Percentiles rank a stretch among this genome's conserved stretches.
phyloP scores from a whole-genome alignment of 2,113 vertebrate genomes.

The Chionodraco myersi region DNA sequence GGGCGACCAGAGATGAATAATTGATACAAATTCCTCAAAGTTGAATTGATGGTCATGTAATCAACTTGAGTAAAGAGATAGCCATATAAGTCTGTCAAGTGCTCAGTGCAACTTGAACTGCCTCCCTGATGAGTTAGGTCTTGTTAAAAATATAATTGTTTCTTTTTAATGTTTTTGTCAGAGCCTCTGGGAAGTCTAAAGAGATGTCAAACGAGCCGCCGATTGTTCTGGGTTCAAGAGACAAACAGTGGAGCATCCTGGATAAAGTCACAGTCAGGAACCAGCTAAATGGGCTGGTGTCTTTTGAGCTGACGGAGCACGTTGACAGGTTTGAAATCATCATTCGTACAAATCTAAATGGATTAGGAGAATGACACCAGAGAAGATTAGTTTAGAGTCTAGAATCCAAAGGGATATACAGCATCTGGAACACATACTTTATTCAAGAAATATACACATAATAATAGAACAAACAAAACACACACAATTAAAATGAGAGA shows the following conservation, averaged over 20 bases:
- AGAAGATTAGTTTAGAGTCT: background rate
- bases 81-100: background rate
- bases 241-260: slow-evolving; percentile 85
- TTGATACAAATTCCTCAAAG: background rate
- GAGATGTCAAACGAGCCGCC: slow-evolving; percentile 78
- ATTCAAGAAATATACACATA: background rate
- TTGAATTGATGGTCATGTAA: too few species aligned
- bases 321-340: slow-evolving; percentile 83
- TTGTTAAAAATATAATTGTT: background rate
- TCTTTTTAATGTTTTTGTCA: slow-evolving; percentile 45
- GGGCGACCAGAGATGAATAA: background rate
- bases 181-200: slow-evolving; percentile 78
- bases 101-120: background rate
- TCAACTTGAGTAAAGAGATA: background rate
- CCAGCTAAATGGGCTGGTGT: slow-evolving; percentile 84
- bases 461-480: background rate
- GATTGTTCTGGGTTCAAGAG: slow-evolving; percentile 83
- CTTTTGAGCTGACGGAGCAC: slow-evolving; percentile 87
- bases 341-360: too few species aligned
- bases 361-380: too few species aligned
- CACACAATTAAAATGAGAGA: background rate
- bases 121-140: background rate
- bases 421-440: background rate
- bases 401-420: background rate
- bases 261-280: slow-evolving; percentile 82